phyloP scores from a whole-genome alignment of 2,888 invertebrate species.

The Onthophagus sagittarius region DNA sequence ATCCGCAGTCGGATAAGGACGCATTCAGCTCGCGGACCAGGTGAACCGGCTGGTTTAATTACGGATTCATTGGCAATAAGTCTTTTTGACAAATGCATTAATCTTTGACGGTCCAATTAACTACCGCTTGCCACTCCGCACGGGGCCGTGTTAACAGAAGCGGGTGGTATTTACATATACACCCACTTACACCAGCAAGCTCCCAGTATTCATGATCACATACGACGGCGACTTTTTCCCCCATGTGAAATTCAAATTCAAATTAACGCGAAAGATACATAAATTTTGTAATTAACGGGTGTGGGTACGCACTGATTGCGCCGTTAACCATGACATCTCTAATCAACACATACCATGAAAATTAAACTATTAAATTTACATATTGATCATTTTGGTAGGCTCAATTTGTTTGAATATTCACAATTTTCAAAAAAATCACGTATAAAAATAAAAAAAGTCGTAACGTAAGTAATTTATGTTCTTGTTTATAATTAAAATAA shows the following conservation, averaged over 20 bases:
- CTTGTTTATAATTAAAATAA: too few relatives aligned
- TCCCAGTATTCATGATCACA: neutral
- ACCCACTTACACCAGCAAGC: constrained; percentile 1
- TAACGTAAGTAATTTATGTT: too few relatives aligned
- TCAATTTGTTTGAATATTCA: too few relatives aligned
- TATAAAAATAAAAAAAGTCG: too few relatives aligned
- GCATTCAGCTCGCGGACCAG: constrained; percentile 16
- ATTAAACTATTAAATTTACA: neutral
- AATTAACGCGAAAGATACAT: neutral
- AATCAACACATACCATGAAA: neutral
- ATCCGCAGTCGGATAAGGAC: constrained; percentile 17
- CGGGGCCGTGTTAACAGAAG: constrained; percentile 27
- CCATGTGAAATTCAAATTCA: neutral
- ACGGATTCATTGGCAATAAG: constrained; percentile 39
- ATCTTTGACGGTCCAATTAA: constrained; percentile 36
- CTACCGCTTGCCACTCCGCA: constrained; percentile 28
- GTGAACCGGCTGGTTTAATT: constrained; percentile 32
- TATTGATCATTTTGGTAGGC: neutral
- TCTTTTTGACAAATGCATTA: constrained; percentile 41
- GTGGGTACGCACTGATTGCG: neutral
- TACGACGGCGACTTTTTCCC: neutral
- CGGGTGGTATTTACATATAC: constrained; percentile 33
- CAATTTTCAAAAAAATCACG: too few relatives aligned
- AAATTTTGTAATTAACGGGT: neutral
- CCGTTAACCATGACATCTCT: neutral